Percentiles rank a stretch among this genome's conserved stretches.
phyloP scores from a whole-genome alignment of 2,797 vertebrate species.

The Silurus aristotelis region DNA sequence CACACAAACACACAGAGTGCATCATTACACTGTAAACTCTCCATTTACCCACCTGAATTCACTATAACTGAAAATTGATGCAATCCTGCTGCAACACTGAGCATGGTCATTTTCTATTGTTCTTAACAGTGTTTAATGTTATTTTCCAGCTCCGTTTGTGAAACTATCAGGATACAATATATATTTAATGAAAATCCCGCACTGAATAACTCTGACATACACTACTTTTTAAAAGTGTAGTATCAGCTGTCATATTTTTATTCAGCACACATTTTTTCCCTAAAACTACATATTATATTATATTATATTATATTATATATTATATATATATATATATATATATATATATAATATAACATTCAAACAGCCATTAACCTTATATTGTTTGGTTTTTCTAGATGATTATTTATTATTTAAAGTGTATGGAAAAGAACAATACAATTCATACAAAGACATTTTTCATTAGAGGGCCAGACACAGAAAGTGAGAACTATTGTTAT shows the following conservation, averaged over 20 bases:
- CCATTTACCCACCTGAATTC: not conserved
- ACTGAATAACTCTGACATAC: not conserved
- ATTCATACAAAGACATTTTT: not conserved
- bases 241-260: not conserved
- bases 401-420: not conserved
- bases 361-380: not conserved
- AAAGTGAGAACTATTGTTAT: too few species aligned
- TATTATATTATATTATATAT: too few species aligned
- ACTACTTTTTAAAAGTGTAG: not conserved
- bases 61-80: conserved; percentile 8
- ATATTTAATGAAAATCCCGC: not conserved
- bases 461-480: too few species aligned
- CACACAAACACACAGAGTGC: conserved; percentile 36
- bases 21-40: not conserved
- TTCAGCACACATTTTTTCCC: not conserved
- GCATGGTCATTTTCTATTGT: not conserved
- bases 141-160: not conserved
- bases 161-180: not conserved
- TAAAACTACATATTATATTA: not conserved
- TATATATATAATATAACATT: too few species aligned
- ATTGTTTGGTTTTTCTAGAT: not conserved
- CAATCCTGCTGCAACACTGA: conserved; percentile 8
- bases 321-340: too few species aligned
- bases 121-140: not conserved
- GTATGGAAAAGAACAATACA: not conserved